Evolutionary conservation across 2,888 invertebrate species (phyloP).

Genomic region (Oscheius myriophilus): DNA sequence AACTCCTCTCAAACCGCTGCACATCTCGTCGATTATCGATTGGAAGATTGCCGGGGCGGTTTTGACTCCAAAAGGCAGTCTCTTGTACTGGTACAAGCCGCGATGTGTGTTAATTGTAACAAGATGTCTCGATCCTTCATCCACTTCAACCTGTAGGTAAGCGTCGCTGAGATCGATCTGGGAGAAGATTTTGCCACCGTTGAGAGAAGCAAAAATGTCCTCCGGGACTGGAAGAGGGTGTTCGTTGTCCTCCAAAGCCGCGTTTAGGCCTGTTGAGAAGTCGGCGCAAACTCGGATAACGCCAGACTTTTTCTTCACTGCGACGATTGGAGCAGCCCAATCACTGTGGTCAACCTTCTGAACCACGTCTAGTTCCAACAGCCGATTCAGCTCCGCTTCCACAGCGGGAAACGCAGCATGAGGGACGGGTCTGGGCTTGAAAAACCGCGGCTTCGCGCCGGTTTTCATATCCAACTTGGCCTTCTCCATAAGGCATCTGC

Average conservation of each 20-base stretch:
- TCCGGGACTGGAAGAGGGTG: neutral
- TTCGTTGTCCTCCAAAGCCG: neutral
- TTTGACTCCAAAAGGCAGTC: conserved; percentile 35
- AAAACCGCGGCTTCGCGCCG: neutral
- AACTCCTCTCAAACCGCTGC: conserved; percentile 44
- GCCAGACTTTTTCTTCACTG: neutral
- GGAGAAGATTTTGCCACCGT: conserved; percentile 2
- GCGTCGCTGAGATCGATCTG: neutral
- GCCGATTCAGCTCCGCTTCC: neutral
- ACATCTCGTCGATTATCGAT: conserved; percentile 53
- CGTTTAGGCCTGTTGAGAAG: conserved; percentile 3
- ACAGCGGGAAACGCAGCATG: neutral
- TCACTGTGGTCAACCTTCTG: neutral
- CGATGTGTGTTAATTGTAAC: conserved; percentile 3
- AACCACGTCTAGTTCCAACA: neutral
- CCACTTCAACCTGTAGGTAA: neutral
- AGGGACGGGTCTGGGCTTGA: neutral
- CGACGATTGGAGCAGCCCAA: conserved; percentile 7
- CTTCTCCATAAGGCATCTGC: neutral
- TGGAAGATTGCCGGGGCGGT: conserved; percentile 38
- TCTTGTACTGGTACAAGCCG: conserved; percentile 25
- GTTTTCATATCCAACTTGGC: neutral
- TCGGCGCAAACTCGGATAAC: neutral
- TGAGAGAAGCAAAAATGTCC: neutral
- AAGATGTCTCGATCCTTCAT: neutral